Evolutionary conservation across 2,113 vertebrate species (phyloP).

Genomic region (Phalacrocorax carbo): DNA sequence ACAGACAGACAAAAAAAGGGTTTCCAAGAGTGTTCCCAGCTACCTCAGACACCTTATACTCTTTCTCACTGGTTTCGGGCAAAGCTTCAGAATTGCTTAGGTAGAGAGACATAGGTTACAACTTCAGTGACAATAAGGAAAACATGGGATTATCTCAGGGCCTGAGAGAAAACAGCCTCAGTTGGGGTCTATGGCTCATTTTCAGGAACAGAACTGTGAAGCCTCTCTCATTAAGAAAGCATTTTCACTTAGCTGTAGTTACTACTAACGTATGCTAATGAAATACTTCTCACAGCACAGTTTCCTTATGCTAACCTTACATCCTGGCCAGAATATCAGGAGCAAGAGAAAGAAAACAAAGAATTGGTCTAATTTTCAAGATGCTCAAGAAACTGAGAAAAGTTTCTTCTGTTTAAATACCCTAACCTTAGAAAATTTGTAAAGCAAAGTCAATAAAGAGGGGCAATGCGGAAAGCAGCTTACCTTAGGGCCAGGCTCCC

Average conservation of each 20-base stretch:
- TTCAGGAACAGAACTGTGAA: not conserved
- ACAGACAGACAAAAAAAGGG: not conserved
- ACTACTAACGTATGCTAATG: not conserved
- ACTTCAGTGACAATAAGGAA: not conserved
- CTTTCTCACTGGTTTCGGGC: not conserved
- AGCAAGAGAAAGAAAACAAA: not conserved
- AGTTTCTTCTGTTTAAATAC: not conserved
- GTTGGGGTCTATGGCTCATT: not conserved
- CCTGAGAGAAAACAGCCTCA: not conserved
- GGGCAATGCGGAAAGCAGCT: not conserved
- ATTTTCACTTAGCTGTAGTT: not conserved
- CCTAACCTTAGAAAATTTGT: not conserved
- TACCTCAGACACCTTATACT: not conserved
- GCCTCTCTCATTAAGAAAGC: not conserved
- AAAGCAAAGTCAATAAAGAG: not conserved
- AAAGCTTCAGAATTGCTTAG: not conserved
- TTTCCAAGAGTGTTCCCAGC: not conserved
- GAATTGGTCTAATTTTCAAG: not conserved
- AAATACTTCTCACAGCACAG: not conserved
- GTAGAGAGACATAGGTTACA: not conserved
- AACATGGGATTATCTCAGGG: not conserved
- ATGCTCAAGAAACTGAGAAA: not conserved
- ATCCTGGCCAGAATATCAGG: not conserved
- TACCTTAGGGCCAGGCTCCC: slow-evolving; percentile 82
- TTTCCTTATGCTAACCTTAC: not conserved